phyloP scores from a whole-genome alignment of 2,888 invertebrate genomes.

The Prenolepis imparis region DNA sequence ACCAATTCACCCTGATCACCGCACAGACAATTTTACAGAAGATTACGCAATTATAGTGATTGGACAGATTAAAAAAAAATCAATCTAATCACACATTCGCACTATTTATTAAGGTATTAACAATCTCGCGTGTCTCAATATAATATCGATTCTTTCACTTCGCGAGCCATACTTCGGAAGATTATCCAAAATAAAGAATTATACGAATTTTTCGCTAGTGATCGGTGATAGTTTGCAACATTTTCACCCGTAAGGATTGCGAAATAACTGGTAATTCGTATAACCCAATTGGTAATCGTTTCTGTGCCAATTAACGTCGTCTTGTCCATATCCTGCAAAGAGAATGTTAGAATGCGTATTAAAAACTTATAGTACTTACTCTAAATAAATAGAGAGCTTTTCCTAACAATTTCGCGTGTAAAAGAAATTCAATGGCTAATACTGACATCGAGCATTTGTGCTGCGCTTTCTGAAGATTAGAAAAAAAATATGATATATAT shows the following conservation, averaged over 20 bases:
- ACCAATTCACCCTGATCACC: background rate
- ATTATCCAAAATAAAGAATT: constrained; percentile 8
- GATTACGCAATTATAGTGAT: constrained; percentile 20
- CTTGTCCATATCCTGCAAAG: constrained; percentile 81
- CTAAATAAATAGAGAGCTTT: background rate
- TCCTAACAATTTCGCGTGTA: background rate
- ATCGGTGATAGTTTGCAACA: background rate
- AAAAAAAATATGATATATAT: background rate
- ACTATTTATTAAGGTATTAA: constrained; percentile 8
- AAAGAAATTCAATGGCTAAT: constrained; percentile 1
- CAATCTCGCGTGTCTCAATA: background rate
- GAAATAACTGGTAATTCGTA: constrained; percentile 73
- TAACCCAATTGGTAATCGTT: constrained; percentile 77
- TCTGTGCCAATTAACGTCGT: constrained; percentile 83
- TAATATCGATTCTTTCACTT: background rate
- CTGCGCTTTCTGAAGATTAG: background rate
- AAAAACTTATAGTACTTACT: background rate
- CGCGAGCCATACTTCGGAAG: no score
- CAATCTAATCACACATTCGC: background rate
- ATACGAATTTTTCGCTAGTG: background rate
- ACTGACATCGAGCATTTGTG: background rate
- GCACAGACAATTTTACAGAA: background rate
- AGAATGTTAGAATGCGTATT: background rate
- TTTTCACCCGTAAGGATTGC: constrained; percentile 71
- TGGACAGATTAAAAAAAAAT: background rate